Conservation (phyloP, 2,797 vertebrate genomes). For the Muscicapa striata region DNA sequence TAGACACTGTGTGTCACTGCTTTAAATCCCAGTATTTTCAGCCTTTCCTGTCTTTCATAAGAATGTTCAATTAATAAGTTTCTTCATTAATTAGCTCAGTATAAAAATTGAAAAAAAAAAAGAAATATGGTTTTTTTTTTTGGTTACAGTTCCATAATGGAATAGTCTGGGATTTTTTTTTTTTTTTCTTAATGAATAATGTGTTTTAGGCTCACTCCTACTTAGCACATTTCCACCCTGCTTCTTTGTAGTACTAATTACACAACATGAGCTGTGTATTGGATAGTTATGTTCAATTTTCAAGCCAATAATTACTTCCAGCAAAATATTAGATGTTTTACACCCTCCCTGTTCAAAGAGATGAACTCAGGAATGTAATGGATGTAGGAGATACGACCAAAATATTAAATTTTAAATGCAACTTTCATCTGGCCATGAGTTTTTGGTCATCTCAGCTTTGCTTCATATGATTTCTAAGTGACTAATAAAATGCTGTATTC, state of each 20-base stretch:
- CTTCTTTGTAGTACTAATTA: not conserved
- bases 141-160: not conserved
- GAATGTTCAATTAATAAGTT: not conserved
- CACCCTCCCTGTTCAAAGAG: not conserved
- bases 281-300: not conserved
- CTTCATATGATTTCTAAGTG: not conserved
- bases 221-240: not conserved
- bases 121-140: not conserved
- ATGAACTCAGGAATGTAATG: not conserved
- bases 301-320: not conserved
- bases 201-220: not conserved
- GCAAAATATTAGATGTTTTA: not conserved
- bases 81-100: not conserved
- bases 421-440: not conserved
- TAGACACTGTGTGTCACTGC: fast-evolving
- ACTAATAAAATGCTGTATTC: not conserved
- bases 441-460: not conserved
- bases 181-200: not conserved
- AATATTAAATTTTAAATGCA: not conserved
- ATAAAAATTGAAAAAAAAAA: not conserved
- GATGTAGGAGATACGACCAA: fast-evolving
- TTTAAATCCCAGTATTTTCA: not conserved
- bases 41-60: not conserved
- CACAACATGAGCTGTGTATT: not conserved
- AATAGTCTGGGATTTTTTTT: not conserved